Evolutionary conservation across 2,113 vertebrate species (phyloP).

Genomic region (Chelonoidis abingdonii): DNA sequence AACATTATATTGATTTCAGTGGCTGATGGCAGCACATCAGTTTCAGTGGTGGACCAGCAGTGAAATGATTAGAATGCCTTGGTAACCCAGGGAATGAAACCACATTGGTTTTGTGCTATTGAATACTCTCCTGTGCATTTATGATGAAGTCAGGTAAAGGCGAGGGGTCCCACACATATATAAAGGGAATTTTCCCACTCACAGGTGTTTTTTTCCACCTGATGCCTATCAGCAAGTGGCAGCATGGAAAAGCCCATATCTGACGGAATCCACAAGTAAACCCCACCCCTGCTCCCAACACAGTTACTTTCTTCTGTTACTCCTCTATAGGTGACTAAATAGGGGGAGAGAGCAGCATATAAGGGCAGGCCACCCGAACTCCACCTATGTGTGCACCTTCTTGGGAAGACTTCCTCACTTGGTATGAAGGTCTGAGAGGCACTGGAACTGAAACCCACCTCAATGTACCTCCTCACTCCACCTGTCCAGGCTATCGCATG

Average conservation of each 20-base stretch:
- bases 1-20: rapidly evolving
- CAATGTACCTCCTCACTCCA: not conserved
- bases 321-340: not conserved
- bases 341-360: not conserved
- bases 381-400: not conserved
- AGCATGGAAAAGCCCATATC: rapidly evolving
- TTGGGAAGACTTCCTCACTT: not conserved
- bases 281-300: not conserved
- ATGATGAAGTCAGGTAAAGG: rapidly evolving
- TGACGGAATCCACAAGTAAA: not conserved
- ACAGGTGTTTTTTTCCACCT: not conserved
- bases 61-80: not conserved
- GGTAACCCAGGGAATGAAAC: not conserved
- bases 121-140: not conserved
- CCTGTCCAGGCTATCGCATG: not conserved
- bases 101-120: not conserved
- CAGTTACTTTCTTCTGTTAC: not conserved
- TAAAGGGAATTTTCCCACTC: rapidly evolving
- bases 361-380: not conserved
- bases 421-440: not conserved
- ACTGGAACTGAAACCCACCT: not conserved
- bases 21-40: not conserved
- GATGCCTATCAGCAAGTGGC: not conserved
- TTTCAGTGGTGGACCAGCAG: not conserved
- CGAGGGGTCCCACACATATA: not conserved